These are phyloP conservation scores for Oikopleura albicans DNA, from an alignment of 23 tunicate genomes.

Conservation along the genomic window DNA sequence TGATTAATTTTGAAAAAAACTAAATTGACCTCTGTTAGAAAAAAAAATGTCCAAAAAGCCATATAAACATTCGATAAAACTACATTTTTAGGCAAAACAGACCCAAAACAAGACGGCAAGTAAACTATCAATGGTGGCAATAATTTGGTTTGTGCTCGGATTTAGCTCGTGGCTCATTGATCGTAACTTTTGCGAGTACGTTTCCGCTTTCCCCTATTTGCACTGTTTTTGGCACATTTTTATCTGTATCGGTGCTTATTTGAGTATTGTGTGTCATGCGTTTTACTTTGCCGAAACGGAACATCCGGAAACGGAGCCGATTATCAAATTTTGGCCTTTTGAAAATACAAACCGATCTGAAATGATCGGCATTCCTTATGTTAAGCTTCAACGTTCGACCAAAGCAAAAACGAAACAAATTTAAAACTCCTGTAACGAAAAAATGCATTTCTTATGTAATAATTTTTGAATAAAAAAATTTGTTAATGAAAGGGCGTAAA, in stretches of 20 bases:
- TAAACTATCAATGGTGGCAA: constrained; percentile 13
- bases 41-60: too few relatives aligned
- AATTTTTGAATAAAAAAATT: too few relatives aligned
- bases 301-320: constrained; percentile 55
- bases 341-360: constrained; percentile 31
- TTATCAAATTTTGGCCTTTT: constrained; percentile 51
- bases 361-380: constrained; percentile 64
- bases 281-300: constrained; percentile 54
- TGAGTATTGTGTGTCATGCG: constrained; percentile 71
- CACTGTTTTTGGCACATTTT: constrained; percentile 36
- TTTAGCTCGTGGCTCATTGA: constrained; percentile 41
- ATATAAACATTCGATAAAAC: too few relatives aligned
- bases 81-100: background rate
- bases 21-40: too few relatives aligned
- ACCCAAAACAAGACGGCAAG: background rate
- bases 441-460: too few relatives aligned
- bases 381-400: constrained; percentile 26
- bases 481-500: too few relatives aligned
- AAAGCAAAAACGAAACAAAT: background rate
- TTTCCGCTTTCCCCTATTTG: constrained; percentile 37
- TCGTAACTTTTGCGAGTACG: constrained; percentile 28
- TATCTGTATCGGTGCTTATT: constrained; percentile 41
- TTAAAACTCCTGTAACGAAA: too few relatives aligned
- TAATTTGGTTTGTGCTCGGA: constrained; percentile 49
- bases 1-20: too few relatives aligned